phyloP scores from a whole-genome alignment of 2,797 vertebrate species.

The Thamnophis elegans region DNA sequence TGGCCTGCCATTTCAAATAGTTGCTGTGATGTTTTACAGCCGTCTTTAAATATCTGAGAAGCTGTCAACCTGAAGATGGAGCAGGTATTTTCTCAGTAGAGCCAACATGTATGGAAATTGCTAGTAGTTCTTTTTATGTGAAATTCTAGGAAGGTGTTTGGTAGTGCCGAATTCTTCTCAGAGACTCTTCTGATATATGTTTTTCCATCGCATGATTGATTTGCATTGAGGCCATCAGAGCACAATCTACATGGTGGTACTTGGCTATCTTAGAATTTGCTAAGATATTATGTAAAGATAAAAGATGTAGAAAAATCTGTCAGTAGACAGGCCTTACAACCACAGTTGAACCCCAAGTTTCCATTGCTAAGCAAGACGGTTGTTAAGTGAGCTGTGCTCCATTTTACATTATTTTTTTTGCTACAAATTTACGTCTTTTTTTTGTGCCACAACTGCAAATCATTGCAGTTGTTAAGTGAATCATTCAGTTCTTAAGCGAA shows the following conservation, averaged over 20 bases:
- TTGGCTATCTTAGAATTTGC: background rate
- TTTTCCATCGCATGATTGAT: background rate
- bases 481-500: background rate
- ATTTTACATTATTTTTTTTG: background rate
- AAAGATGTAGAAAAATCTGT: background rate
- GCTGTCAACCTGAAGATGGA: background rate
- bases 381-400: background rate
- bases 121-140: background rate
- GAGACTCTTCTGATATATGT: background rate
- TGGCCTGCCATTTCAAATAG: background rate
- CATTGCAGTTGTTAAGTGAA: background rate
- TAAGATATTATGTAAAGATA: background rate
- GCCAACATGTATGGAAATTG: background rate
- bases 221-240: background rate
- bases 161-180: background rate
- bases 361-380: background rate
- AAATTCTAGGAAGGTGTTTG: background rate
- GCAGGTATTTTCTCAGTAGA: background rate
- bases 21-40: background rate
- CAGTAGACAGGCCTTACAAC: background rate
- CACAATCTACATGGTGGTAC: background rate
- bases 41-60: conserved; percentile 8
- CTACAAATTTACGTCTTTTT: background rate
- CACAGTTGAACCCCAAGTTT: background rate
- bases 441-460: background rate